Conservation (phyloP, 2,888 invertebrate genomes). For the Tanypteryx hageni region DNA sequence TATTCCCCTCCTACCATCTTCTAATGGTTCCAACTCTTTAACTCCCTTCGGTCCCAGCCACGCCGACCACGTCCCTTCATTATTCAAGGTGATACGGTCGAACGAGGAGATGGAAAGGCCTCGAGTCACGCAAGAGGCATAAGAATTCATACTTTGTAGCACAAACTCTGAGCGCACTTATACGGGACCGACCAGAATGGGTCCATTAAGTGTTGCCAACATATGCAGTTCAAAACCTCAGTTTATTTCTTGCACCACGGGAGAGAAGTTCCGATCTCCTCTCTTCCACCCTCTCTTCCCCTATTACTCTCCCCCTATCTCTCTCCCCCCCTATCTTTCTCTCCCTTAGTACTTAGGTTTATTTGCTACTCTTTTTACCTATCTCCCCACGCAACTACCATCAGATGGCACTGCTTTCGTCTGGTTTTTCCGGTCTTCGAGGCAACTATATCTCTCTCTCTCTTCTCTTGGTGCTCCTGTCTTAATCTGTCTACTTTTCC, state of each 20-base stretch:
- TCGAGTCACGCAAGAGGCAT: constrained; percentile 55
- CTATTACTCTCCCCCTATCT: background rate
- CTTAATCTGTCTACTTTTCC: background rate
- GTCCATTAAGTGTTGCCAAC: constrained; percentile 50
- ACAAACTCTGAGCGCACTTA: constrained; percentile 34
- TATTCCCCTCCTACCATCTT: too few relatives aligned
- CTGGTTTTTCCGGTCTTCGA: constrained; percentile 42
- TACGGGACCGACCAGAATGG: constrained; percentile 33
- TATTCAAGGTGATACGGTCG: constrained; percentile 58
- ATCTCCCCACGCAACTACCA: background rate
- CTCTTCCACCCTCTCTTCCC: background rate
- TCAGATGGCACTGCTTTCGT: constrained; percentile 25
- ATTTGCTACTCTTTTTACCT: too few relatives aligned
- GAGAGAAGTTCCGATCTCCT: background rate
- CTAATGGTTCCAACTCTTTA: constrained; percentile 8
- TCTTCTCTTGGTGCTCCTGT: background rate
- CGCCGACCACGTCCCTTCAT: constrained; percentile 56
- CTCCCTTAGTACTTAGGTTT: background rate
- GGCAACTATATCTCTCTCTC: too few relatives aligned
- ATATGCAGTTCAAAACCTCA: constrained; percentile 48
- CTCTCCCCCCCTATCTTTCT: background rate
- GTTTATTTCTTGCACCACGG: background rate
- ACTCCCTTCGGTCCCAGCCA: background rate
- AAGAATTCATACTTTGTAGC: constrained; percentile 64
- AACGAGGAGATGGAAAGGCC: constrained; percentile 46